Conservation (phyloP, 2,888 invertebrate species). For the Gisinianus flammeolus region DNA sequence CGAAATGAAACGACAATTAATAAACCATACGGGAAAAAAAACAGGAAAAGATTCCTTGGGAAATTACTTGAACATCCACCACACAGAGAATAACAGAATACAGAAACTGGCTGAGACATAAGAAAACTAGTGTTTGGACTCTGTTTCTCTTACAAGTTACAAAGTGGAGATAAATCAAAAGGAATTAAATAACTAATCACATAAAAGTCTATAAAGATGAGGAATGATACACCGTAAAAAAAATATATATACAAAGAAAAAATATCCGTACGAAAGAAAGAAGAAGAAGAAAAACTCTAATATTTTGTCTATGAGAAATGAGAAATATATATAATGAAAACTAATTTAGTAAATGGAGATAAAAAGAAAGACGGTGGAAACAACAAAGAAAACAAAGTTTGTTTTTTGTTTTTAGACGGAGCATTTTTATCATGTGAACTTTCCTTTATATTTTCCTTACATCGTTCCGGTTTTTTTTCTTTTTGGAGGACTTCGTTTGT, state of each 20-base stretch:
- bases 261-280: background rate
- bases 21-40: too few species aligned
- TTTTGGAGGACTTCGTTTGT: background rate
- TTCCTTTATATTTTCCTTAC: background rate
- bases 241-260: background rate
- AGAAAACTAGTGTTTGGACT: too few species aligned
- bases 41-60: too few species aligned
- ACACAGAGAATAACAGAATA: background rate
- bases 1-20: too few species aligned
- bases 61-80: background rate
- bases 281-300: background rate
- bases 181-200: background rate
- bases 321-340: background rate
- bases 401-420: background rate
- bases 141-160: background rate
- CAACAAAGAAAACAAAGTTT: background rate
- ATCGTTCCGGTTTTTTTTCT: background rate
- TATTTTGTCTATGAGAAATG: background rate
- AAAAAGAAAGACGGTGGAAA: background rate
- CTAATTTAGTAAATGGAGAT: background rate
- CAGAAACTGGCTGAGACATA: background rate
- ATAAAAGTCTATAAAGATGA: too few species aligned
- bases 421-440: background rate
- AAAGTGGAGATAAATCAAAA: too few species aligned
- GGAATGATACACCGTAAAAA: too few species aligned